Base-by-base conservation (phyloP, 2,797 vertebrate genomes). In the Botia kubotai region DNA sequence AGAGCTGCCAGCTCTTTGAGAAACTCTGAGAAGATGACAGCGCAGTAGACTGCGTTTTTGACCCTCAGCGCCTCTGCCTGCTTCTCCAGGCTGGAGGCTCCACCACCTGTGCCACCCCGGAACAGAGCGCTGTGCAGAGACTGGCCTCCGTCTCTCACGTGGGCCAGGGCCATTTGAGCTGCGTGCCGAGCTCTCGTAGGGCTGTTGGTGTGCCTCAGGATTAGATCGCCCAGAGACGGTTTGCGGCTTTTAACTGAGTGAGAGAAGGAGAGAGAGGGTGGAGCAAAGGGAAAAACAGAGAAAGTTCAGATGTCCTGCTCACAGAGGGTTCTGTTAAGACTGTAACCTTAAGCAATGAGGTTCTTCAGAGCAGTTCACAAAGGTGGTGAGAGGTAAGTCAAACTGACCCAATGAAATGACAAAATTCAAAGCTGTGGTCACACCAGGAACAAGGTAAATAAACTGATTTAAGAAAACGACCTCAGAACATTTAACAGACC, bases 1-100 rank as follows among this genome's bases (percentile, higher is more conserved):
- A 97, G 94, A 82, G 97, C 97, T 0, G 97, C 97, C 91, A 99
- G 91, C 90, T 98, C 97, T 89, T 98, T 98, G 79, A 99, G 95
- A 93, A 98, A 98, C 92, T 99, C 97, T 0, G 95, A 94, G 90
- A 98, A 98, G 91, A 99, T 95, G 78, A 99, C 96, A 0, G 97
- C 94, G 43, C 96, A 96, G 94, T 98, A 98, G 62, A 98, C 97
- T 0, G 96, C 96, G 53, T 99, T 99, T 91, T 97, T 97, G 75
- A 98, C 96, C 0, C 97, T 94, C 84, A 98, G 94, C 0, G 96
- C 97, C 88, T 98, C 96, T 0, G 95, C 95, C 86, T 97, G 96
- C 83, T 94, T 95, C 90, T 97, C 96, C 83, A 94, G 77, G 29
- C 91, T 79, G 0, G 91, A 89, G 0, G 82, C 26, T 0, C 92